Evolutionary conservation across 1,140 invertebrate species (phyloP).

Genomic region (Leptinotarsa defecta): DNA sequence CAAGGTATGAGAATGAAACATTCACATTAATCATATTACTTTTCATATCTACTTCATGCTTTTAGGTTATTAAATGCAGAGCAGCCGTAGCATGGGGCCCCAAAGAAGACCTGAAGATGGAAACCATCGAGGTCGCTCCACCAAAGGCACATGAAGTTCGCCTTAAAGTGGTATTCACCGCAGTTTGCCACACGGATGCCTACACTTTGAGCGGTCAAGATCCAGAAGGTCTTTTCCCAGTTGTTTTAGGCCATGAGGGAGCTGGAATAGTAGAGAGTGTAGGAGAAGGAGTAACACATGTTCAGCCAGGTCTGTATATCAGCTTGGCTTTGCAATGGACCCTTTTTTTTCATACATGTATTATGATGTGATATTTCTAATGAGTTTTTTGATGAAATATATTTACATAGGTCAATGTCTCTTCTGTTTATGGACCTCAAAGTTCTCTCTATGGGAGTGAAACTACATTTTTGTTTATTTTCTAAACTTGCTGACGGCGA

Average conservation of each 20-base stretch:
- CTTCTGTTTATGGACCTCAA: not conserved
- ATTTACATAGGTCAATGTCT: not conserved
- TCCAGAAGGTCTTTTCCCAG: constrained; percentile 93
- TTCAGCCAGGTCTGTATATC: constrained; percentile 69
- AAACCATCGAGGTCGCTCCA: constrained; percentile 92
- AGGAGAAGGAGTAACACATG: constrained; percentile 88
- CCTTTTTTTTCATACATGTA: constrained; percentile 11
- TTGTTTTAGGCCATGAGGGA: constrained; percentile 92
- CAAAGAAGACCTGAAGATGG: constrained; percentile 83
- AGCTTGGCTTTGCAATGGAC: not conserved
- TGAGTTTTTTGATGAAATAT: not conserved
- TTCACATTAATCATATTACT: no score
- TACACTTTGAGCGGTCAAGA: constrained; percentile 92
- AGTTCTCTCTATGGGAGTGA: not conserved
- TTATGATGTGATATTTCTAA: not conserved
- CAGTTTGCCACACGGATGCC: constrained; percentile 97
- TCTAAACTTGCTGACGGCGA: no score
- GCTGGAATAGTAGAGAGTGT: constrained; percentile 95
- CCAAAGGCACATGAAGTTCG: constrained; percentile 88
- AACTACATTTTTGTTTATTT: not conserved
- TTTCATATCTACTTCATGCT: not conserved
- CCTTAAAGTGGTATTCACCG: constrained; percentile 80
- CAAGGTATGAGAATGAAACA: not conserved
- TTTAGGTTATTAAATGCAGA: constrained; percentile 75
- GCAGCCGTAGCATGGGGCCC: constrained; percentile 92